A percentile compares a stretch with the other conserved stretches of the same genome.
phyloP scores from a whole-genome alignment of 2,888 invertebrate species.

The Julus scanicus region DNA sequence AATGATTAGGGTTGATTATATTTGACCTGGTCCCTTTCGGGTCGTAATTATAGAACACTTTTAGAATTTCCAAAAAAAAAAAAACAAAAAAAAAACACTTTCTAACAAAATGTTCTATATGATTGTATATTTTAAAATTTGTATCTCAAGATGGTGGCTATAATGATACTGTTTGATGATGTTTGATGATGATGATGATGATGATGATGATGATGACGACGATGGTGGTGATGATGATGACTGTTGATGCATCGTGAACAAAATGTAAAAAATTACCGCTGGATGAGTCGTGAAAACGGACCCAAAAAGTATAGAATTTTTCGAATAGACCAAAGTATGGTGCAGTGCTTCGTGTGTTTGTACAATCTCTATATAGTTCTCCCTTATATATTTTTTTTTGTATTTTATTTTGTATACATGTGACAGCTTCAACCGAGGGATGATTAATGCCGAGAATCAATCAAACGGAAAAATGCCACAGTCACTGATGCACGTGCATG shows the following conservation, averaged over 20 bases:
- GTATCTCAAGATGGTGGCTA: too few relatives aligned
- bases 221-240: background rate
- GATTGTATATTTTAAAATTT: too few relatives aligned
- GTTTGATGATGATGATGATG: background rate
- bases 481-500: background rate
- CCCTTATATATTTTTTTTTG: background rate
- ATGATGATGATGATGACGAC: too few relatives aligned
- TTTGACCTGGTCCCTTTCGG: too few relatives aligned
- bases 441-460: constrained; percentile 11
- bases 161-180: too few relatives aligned
- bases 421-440: constrained; percentile 16
- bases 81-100: too few relatives aligned
- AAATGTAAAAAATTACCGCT: background rate
- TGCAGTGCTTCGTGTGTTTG: background rate
- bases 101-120: too few relatives aligned
- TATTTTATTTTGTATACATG: background rate
- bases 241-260: constrained; percentile 21
- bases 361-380: background rate
- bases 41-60: too few relatives aligned
- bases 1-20: too few relatives aligned
- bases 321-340: background rate
- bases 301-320: too few relatives aligned
- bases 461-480: constrained; percentile 9
- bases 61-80: too few relatives aligned
- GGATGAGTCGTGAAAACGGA: background rate